Evolutionary conservation across 1,140 invertebrate genomes (phyloP).

Genomic region (Panagrolaimus sp.): DNA sequence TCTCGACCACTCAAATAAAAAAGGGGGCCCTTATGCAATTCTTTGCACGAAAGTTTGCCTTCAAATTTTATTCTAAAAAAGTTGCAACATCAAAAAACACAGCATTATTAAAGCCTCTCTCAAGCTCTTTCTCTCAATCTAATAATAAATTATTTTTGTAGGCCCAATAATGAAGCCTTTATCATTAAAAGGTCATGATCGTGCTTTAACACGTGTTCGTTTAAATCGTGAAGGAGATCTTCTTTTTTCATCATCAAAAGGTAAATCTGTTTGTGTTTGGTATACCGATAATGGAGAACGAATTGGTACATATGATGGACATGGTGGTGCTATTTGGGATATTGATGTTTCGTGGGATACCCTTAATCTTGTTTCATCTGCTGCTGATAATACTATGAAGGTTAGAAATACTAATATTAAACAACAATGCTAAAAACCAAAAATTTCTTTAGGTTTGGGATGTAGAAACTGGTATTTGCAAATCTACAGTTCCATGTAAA

Average conservation of each 20-base stretch:
- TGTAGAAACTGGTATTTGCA: slow-evolving; percentile 43
- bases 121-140: too few species aligned
- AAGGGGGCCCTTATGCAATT: too few species aligned
- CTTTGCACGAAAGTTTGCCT: too few species aligned
- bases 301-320: slow-evolving; percentile 82
- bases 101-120: too few species aligned
- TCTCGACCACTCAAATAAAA: too few species aligned
- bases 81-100: too few species aligned
- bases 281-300: slow-evolving; percentile 94
- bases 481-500: slow-evolving; percentile 24
- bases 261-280: slow-evolving; percentile 93
- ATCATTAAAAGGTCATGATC: slow-evolving; percentile 79
- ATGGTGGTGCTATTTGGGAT: slow-evolving; percentile 93
- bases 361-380: slow-evolving; percentile 79
- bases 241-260: slow-evolving; percentile 92
- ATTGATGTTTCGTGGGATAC: slow-evolving; percentile 85
- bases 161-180: slow-evolving; percentile 46
- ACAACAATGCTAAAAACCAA: too few species aligned
- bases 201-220: slow-evolving; percentile 95
- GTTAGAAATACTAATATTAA: too few species aligned
- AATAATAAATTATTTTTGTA: too few species aligned
- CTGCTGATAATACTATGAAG: slow-evolving; percentile 70
- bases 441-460: slow-evolving; percentile 55
- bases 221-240: slow-evolving; percentile 97
- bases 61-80: too few species aligned